Evolutionary conservation across 1,140 invertebrate species (phyloP).

Genomic region (Elysia chlorotica): DNA sequence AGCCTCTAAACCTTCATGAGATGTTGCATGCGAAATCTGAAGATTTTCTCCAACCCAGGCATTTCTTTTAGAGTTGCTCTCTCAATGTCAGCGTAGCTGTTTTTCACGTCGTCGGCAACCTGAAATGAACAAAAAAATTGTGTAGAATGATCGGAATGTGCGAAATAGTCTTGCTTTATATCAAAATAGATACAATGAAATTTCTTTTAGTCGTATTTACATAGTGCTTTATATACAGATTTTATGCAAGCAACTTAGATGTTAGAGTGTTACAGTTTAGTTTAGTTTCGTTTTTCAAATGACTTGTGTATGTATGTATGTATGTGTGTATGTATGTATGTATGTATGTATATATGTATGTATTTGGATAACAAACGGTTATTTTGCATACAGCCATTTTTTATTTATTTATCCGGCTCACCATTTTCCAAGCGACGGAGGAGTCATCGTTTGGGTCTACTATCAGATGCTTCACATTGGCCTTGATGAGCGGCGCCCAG

Average conservation of each 20-base stretch:
- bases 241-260: too few relatives aligned
- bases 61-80: slow-evolving; percentile 1
- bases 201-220: background rate
- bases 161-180: background rate
- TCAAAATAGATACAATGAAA: background rate
- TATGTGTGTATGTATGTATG: background rate
- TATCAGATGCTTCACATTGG: background rate
- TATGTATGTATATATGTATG: background rate
- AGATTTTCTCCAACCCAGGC: slow-evolving; percentile 7
- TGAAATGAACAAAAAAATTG: background rate
- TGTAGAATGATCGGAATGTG: background rate
- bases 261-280: background rate
- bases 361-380: background rate
- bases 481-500: background rate
- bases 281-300: too few relatives aligned
- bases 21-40: slow-evolving; percentile 6
- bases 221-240: too few relatives aligned
- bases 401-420: background rate
- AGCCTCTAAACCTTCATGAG: background rate
- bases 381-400: background rate
- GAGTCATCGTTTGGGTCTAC: background rate
- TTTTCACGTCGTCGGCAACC: slow-evolving; percentile 1
- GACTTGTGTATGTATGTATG: background rate
- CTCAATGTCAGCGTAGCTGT: slow-evolving; percentile 14
- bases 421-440: background rate